Evolutionary conservation across 2,888 invertebrate genomes (phyloP), one percentile per base, ranked within the genome.

Genomic region (Harpalus rubripes): DNA sequence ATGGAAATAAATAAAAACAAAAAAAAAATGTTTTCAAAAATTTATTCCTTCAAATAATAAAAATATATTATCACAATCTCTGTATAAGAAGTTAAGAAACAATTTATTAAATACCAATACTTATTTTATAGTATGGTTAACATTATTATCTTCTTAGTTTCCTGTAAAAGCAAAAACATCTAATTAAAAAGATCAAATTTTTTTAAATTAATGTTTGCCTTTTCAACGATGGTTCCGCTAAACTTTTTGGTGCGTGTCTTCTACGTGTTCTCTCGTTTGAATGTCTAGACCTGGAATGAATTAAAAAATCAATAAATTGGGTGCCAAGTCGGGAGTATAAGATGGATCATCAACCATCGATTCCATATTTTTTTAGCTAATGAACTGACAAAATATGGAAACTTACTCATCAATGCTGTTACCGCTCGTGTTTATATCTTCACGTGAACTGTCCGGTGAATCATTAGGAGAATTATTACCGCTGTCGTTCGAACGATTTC

Each of bases 91-190:
- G 22, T 65, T 68, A 68, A 68, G 41, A 32, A 68, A 68, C 22
- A 78, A 41, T 32, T 85, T 79, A 56, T 78, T 39, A 68, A 59
- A 61, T 58, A 68, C 18, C 22, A 76, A 56, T 39, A 76, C 63
- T 63, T 63, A 59, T 59, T 59, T 0, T 16, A n/a, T 65, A 26
- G 12, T 80, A 81, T 22, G 22, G 22, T 32, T 32, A 32, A 32
- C 32, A 1, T 52, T 52, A 12, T 44, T 83, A 85, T 86, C 86
- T 84, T 61, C 86, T 65, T 18, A 86, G 6, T 81, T 86, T 86
- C 15, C 86, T 86, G 61, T 10, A 86, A 86, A 80, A 39, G 58
- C 63, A 76, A 22, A 59, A 84, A 16, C 39, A 16, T 59, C 56
- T 26, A 52, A 12, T 79, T 59, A 63, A 6, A 63, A 63, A 12